Base-by-base conservation (phyloP, 37 sponge, comb jelly and placozoan genomes). In the Aplysina aerophoba region DNA sequence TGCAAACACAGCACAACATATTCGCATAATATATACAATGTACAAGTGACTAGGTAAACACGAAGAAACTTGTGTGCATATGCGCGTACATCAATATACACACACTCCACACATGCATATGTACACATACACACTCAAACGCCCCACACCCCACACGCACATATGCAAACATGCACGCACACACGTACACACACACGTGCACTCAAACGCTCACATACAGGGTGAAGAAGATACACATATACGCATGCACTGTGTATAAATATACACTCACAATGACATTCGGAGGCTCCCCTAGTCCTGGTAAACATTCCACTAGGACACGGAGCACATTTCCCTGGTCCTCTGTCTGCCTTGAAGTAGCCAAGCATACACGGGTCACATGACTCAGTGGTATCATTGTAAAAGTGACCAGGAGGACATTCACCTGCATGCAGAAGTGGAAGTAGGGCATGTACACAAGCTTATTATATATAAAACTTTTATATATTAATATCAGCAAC, bases 281-380 rank as follows among this genome's bases (percentile, higher is more conserved):
- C 13, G 30, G 82, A 20, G 56, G 41, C 28, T 85, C 86, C 90
- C 86, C 81, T 58, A 59, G 39, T 80, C 82, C 68, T 37, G 53
- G 78, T 75, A 53, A 8, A 24, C 78, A 53, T 24, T 40, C 78
- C 78, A 36, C 40, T 44, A 15, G 53, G 41, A 41, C 78, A 75
- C 78, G 16, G 21, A 25, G 4, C 53, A 75, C 78, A 75, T 4
- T 41, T 19, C 22, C 53, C 53, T 19, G 21, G 53, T 0, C 78
- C 78, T 21, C 24, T 24, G 39, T 5, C 37, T 19, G 39, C 50
- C 78, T 75, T 75, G 53, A 41, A 75, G 20, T 31, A 36, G 20
- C 78, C 78, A 75, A 41, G 25, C 6, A 1, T 4, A 75, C 78
- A 75, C 4, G 78, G 78, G 24, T 75, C 54, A 50, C 78, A 75